Conservation (phyloP, 1,140 invertebrate species). For the Drosophila orena region DNA sequence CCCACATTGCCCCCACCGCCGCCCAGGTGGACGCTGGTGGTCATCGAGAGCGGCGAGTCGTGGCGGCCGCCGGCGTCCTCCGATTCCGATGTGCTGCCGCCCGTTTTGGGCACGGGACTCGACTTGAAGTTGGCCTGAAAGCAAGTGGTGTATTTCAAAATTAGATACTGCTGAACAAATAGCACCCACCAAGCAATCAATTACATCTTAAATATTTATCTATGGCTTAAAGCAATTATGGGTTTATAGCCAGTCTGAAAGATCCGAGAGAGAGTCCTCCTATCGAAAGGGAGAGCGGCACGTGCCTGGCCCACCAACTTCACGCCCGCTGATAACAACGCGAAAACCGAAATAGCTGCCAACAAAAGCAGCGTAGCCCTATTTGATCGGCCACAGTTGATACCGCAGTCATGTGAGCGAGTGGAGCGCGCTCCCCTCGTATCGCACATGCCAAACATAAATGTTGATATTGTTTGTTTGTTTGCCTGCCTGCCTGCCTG, state of each 20-base stretch:
- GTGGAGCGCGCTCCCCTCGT: constrained; percentile 26
- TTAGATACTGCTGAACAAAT: no score
- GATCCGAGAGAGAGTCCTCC: not conserved
- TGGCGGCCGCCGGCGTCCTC: constrained; percentile 86
- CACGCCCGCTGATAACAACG: constrained; percentile 26
- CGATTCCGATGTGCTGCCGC: constrained; percentile 87
- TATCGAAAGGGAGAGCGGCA: constrained; percentile 42
- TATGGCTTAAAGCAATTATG: no score
- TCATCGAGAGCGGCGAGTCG: constrained; percentile 85
- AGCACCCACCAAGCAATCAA: no score
- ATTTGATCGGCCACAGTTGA: constrained; percentile 45
- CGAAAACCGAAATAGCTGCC: constrained; percentile 29
- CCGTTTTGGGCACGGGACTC: constrained; percentile 88
- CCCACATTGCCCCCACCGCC: constrained; percentile 81
- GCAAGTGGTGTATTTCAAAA: not conserved
- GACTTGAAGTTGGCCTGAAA: constrained; percentile 88
- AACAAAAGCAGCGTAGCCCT: constrained; percentile 19
- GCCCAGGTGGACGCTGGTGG: constrained; percentile 69
- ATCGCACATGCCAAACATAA: constrained; percentile 60
- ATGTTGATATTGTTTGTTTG: constrained; percentile 58
- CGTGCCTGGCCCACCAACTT: constrained; percentile 34
- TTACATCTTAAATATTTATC: no score
- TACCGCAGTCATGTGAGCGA: constrained; percentile 48
- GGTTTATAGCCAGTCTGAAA: no score
- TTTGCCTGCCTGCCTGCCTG: constrained; percentile 7